Evolutionary conservation across 1,140 invertebrate species (phyloP).

Genomic region (Mercenaria mercenaria): DNA sequence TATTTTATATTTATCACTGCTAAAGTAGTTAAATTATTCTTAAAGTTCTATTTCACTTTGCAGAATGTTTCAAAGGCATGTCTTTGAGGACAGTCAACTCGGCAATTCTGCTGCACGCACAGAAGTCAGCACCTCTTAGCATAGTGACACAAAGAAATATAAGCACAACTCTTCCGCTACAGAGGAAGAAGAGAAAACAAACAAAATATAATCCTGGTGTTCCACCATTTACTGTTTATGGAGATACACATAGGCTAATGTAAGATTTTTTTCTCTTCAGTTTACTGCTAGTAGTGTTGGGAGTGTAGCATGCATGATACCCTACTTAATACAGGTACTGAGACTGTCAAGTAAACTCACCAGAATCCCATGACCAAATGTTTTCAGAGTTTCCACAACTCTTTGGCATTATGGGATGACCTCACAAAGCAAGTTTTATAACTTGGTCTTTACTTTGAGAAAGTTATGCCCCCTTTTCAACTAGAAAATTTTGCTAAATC

Average conservation of each 20-base stretch:
- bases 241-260: background rate
- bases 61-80: background rate
- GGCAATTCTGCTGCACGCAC: background rate
- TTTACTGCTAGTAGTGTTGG: background rate
- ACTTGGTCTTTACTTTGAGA: no score
- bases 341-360: background rate
- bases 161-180: background rate
- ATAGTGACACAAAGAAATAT: background rate
- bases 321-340: background rate
- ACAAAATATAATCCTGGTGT: background rate
- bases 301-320: background rate
- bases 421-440: background rate
- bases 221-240: background rate
- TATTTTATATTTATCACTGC: background rate
- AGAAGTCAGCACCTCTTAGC: background rate
- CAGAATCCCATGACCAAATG: background rate
- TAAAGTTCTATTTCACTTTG: background rate
- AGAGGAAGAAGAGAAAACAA: background rate
- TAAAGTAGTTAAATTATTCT: background rate
- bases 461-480: no score
- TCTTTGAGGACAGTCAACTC: background rate
- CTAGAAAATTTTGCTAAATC: no score
- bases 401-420: background rate
- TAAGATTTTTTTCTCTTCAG: background rate
- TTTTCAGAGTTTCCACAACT: background rate